phyloP scores from a whole-genome alignment of 2,888 invertebrate genomes.

The Epiperipatus broadwayi region DNA sequence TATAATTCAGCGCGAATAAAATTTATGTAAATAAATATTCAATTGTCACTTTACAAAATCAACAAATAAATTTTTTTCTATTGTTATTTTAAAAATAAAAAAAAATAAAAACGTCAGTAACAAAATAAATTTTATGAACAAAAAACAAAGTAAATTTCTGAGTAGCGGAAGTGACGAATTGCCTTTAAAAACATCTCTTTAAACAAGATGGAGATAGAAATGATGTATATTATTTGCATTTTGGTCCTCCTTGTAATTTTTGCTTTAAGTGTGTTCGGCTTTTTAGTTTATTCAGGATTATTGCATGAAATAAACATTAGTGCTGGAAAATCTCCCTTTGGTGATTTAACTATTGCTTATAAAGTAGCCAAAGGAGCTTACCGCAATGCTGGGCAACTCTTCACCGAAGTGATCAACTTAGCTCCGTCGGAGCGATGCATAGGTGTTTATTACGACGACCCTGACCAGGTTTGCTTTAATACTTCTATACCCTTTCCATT shows the following conservation, averaged over 20 bases:
- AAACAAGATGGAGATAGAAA: constrained; percentile 20
- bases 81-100: too few relatives aligned
- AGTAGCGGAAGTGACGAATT: too few relatives aligned
- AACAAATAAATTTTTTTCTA: too few relatives aligned
- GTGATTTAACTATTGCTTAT: constrained; percentile 26
- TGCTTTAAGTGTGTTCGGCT: constrained; percentile 21
- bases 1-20: too few relatives aligned
- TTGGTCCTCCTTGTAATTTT: constrained; percentile 21
- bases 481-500: background rate
- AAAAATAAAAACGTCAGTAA: too few relatives aligned
- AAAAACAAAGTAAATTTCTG: too few relatives aligned
- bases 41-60: too few relatives aligned
- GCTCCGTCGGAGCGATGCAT: constrained; percentile 26
- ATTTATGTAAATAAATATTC: too few relatives aligned
- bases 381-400: constrained; percentile 27
- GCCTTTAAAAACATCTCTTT: too few relatives aligned
- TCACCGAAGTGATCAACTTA: constrained; percentile 27
- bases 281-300: constrained; percentile 26
- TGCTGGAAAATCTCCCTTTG: constrained; percentile 26
- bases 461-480: constrained; percentile 24
- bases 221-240: constrained; percentile 21
- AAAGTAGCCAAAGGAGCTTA: constrained; percentile 31
- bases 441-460: constrained; percentile 33
- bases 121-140: too few relatives aligned
- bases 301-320: constrained; percentile 25